phyloP scores from a whole-genome alignment of 1,140 invertebrate species.

The Anastatus disparis region DNA sequence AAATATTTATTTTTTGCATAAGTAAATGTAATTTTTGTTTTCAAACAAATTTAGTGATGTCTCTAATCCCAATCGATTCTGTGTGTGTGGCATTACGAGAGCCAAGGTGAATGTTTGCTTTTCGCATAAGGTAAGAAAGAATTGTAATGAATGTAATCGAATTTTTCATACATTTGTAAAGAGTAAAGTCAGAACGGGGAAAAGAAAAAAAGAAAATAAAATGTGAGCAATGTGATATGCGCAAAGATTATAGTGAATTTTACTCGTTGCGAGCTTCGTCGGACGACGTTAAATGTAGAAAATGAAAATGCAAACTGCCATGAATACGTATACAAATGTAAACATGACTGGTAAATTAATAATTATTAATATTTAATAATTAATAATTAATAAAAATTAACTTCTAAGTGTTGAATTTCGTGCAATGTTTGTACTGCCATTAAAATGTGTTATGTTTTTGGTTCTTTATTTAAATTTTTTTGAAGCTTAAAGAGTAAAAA shows the following conservation, averaged over 20 bases:
- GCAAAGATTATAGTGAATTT: constrained; percentile 25
- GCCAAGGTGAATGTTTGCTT: background rate
- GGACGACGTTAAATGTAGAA: constrained; percentile 24
- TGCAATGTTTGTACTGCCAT: constrained; percentile 48
- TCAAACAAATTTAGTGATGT: background rate
- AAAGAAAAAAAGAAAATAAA: no score
- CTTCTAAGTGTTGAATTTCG: constrained; percentile 37
- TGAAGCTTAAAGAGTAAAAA: background rate
- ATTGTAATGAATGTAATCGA: background rate
- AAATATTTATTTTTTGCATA: no score
- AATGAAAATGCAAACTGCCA: constrained; percentile 29
- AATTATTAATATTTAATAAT: constrained; percentile 13
- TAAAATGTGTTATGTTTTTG: constrained; percentile 33
- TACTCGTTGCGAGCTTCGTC: constrained; percentile 9
- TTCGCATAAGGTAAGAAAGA: background rate
- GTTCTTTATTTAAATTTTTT: constrained; percentile 7
- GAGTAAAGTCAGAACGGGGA: no score
- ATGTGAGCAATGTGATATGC: constrained; percentile 21
- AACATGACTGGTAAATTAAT: constrained; percentile 24
- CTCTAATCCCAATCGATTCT: background rate
- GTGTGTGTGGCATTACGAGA: background rate
- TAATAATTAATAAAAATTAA: constrained; percentile 2
- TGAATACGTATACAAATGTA: constrained; percentile 32
- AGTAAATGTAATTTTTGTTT: no score
- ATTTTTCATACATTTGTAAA: no score